Conservation (phyloP, 2,797 vertebrate species). For the Eleutherodactylus coqui region DNA sequence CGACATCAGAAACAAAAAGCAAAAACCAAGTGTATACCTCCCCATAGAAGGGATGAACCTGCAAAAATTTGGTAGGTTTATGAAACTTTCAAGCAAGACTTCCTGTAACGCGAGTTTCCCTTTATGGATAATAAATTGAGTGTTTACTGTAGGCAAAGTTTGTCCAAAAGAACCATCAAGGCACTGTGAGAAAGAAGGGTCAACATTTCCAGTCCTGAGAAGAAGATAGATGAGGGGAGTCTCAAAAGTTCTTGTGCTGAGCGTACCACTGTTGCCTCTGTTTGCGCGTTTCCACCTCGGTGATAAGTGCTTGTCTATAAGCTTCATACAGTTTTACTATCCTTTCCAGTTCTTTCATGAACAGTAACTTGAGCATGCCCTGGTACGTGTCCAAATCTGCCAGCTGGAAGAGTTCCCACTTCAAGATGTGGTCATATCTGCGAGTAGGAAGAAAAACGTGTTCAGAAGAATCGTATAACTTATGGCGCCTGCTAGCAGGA, state of each 20-base stretch:
- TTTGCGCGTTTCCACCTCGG: constrained; percentile 90
- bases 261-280: constrained; percentile 95
- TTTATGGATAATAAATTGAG: not conserved
- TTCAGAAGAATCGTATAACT: not conserved
- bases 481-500: not conserved
- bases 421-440: constrained; percentile 98
- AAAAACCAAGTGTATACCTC: no score
- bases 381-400: constrained; percentile 98
- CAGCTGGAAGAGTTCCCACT: constrained; percentile 99
- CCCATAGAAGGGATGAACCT: not conserved
- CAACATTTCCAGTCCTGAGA: constrained; percentile 27
- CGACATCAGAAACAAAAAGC: not conserved
- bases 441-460: constrained; percentile 52
- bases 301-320: constrained; percentile 91
- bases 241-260: constrained; percentile 87
- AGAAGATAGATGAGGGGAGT: not conserved
- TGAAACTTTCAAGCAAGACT: not conserved
- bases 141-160: not conserved
- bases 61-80: not conserved
- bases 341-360: constrained; percentile 98
- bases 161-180: constrained; percentile 3
- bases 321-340: constrained; percentile 98
- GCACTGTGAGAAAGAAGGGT: not conserved
- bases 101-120: not conserved
- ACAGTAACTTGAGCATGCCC: constrained; percentile 98